phyloP scores from a whole-genome alignment of 2,113 vertebrate genomes.

The Upupa epops region DNA sequence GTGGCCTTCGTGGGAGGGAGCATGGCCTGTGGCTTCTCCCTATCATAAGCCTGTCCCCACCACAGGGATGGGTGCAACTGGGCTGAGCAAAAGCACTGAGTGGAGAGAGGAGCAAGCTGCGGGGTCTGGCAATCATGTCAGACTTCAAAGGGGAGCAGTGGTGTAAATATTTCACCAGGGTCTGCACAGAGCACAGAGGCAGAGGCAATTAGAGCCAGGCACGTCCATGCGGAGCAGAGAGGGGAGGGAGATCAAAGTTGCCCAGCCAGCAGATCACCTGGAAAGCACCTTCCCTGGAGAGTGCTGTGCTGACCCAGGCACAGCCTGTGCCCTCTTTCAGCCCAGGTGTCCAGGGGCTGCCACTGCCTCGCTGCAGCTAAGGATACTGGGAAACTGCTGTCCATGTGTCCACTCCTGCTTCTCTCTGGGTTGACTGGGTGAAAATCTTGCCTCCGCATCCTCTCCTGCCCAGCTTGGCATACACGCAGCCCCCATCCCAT shows the following conservation, averaged over 20 bases:
- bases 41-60: accelerated
- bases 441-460: background rate
- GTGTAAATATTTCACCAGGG: conserved; percentile 22
- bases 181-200: background rate
- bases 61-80: accelerated
- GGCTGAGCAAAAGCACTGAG: background rate
- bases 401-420: background rate
- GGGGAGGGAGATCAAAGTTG: background rate
- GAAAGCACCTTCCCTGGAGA: background rate
- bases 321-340: background rate
- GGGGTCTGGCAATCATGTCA: accelerated
- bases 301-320: accelerated
- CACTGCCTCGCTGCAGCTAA: no score
- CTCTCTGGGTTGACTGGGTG: accelerated
- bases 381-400: background rate
- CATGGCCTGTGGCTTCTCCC: background rate
- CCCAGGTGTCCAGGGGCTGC: no score
- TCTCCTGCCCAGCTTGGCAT: background rate
- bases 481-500: accelerated
- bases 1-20: accelerated
- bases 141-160: background rate
- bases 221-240: accelerated
- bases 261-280: background rate
- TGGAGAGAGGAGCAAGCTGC: background rate
- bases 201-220: background rate